Conservation (phyloP, 2,113 vertebrate genomes). For the Emydocephalus ijimae region DNA sequence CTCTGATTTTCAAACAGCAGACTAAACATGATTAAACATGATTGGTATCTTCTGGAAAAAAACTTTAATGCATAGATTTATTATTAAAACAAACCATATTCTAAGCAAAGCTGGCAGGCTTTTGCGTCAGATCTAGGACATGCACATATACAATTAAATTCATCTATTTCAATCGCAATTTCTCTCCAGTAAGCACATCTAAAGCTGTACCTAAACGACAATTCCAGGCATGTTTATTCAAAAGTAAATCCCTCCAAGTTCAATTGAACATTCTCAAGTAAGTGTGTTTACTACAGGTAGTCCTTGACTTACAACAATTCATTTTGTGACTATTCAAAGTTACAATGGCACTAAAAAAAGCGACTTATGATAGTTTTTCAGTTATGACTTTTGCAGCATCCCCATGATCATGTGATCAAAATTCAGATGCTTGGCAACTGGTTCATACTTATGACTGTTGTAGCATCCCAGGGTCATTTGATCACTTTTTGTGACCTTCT, state of each 20-base stretch:
- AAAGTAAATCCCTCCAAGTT: neutral
- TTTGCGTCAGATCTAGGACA: neutral
- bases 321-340: too few species aligned
- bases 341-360: too few species aligned
- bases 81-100: neutral
- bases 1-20: neutral
- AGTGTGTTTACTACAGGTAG: neutral
- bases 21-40: neutral
- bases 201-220: neutral
- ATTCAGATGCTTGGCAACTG: too few species aligned
- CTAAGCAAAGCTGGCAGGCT: neutral
- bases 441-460: too few species aligned
- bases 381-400: too few species aligned
- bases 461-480: too few species aligned
- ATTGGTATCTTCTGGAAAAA: neutral
- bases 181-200: neutral
- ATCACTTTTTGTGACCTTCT: too few species aligned
- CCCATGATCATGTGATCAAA: too few species aligned
- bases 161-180: neutral
- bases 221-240: neutral
- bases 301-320: too few species aligned
- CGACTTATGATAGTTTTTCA: too few species aligned
- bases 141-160: neutral
- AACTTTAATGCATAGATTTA: neutral
- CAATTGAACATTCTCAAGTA: neutral